Evolutionary conservation across 2,797 vertebrate genomes (phyloP).

Genomic region (Argya squamiceps): DNA sequence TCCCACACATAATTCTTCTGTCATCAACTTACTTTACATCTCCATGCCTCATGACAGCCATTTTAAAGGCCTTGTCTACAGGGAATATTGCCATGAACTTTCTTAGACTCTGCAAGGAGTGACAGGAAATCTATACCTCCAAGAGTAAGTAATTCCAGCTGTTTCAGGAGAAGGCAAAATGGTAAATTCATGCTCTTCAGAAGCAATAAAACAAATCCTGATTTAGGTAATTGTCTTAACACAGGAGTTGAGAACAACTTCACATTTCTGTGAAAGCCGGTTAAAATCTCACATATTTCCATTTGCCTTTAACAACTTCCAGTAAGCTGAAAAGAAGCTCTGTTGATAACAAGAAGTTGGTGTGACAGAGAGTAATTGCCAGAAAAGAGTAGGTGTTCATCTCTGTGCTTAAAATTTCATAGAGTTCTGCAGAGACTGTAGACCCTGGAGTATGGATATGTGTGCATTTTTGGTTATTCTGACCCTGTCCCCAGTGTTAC

Average conservation of each 20-base stretch:
- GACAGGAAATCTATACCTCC: neutral
- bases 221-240: neutral
- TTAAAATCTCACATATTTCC: neutral
- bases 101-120: neutral
- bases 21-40: neutral
- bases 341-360: neutral
- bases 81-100: constrained; percentile 16
- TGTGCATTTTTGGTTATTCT: neutral
- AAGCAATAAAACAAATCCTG: neutral
- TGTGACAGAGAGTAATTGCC: neutral
- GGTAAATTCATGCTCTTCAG: neutral
- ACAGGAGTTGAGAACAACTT: neutral
- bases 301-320: neutral
- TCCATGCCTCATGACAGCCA: neutral
- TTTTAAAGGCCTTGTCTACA: neutral
- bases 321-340: neutral
- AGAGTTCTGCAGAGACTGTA: neutral
- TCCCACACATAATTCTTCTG: neutral
- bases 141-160: neutral
- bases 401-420: neutral
- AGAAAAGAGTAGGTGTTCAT: neutral
- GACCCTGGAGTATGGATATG: neutral
- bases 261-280: neutral
- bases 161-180: neutral
- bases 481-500: neutral